A percentile compares a stretch with the other conserved stretches of the same genome.
These are phyloP conservation scores for Thecocarcelia acutangulata DNA, from an alignment of 2,888 invertebrate species.

Conservation along the genomic window DNA sequence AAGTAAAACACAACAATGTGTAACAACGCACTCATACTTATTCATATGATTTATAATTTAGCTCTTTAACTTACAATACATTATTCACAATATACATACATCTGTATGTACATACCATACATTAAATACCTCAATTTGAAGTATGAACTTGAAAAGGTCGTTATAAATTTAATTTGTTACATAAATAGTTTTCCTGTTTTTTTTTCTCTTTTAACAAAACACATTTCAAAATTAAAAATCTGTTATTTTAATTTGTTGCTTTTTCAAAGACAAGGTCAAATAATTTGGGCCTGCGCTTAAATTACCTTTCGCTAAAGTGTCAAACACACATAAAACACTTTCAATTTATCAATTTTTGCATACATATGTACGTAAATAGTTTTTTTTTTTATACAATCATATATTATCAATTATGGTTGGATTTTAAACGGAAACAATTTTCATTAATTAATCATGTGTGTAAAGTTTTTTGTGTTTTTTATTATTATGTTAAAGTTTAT, in stretches of 20 bases:
- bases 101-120: too few species aligned
- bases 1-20: too few species aligned
- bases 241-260: neutral
- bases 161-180: neutral
- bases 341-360: slow-evolving; percentile 15
- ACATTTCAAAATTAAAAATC: slow-evolving; percentile 4
- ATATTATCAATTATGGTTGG: slow-evolving; percentile 27
- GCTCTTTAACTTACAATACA: neutral
- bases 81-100: too few species aligned
- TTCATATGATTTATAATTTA: neutral
- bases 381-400: slow-evolving; percentile 1
- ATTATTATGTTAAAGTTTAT: too few species aligned
- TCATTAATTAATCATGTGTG: slow-evolving; percentile 60
- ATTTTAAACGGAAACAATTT: slow-evolving; percentile 57
- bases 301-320: slow-evolving; percentile 62
- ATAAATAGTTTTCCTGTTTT: neutral
- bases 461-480: slow-evolving; percentile 19
- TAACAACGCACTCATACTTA: neutral
- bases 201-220: neutral
- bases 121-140: slow-evolving; percentile 17
- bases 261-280: slow-evolving; percentile 39
- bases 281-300: slow-evolving; percentile 3
- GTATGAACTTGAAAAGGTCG: slow-evolving; percentile 57
- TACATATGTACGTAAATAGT: neutral
- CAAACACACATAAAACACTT: slow-evolving; percentile 32